Evolutionary conservation across 1,140 invertebrate genomes (phyloP).

Genomic region (Ceratosolen solmsi): DNA sequence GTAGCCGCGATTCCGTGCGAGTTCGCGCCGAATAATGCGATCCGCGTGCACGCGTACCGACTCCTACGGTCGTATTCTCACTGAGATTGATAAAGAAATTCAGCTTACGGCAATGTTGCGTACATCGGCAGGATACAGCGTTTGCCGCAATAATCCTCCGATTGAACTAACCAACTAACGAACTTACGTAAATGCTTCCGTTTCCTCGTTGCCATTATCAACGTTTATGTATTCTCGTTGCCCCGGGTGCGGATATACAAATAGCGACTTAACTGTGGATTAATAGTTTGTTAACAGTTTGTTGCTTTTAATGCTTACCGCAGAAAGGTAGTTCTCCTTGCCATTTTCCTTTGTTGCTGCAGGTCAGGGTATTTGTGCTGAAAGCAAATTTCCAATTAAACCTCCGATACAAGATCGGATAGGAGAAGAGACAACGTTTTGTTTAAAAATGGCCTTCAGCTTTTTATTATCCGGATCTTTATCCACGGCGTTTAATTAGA

Average conservation of each 20-base stretch:
- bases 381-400: constrained; percentile 44
- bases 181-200: constrained; percentile 26
- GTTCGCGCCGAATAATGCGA: too few relatives aligned
- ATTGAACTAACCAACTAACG: constrained; percentile 16
- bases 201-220: background rate
- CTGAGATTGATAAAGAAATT: background rate
- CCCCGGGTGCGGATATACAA: background rate
- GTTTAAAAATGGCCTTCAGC: too few relatives aligned
- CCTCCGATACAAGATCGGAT: background rate
- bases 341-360: constrained; percentile 83
- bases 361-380: constrained; percentile 77
- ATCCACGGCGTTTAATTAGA: background rate
- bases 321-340: constrained; percentile 87
- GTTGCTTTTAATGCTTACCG: constrained; percentile 74
- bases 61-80: too few relatives aligned
- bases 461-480: background rate
- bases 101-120: background rate
- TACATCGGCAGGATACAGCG: constrained; percentile 4
- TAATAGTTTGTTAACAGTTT: background rate
- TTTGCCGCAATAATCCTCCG: constrained; percentile 25
- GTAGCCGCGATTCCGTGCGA: too few relatives aligned
- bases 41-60: too few relatives aligned
- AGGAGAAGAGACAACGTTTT: background rate
- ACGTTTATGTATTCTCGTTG: constrained; percentile 17
- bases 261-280: background rate